Evolutionary conservation across 2,888 invertebrate species (phyloP).

Genomic region (Pristionchus arcanus): DNA sequence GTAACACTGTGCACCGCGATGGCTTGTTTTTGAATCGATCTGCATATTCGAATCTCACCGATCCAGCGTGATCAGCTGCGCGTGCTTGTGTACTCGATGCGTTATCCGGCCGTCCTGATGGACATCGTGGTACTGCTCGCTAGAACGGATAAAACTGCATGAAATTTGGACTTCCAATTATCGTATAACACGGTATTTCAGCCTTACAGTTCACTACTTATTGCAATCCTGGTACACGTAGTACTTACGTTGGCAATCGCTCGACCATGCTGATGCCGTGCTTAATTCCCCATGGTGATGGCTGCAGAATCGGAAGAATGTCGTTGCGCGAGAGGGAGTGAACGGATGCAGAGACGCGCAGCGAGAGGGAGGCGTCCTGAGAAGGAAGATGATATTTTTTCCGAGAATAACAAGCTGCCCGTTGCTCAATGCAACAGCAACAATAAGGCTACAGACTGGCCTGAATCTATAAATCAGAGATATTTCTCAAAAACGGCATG

Average conservation of each 20-base stretch:
- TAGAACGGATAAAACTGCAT: not conserved
- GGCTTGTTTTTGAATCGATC: no score
- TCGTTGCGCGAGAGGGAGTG: not conserved
- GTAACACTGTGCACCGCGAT: no score
- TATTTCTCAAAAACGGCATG: no score
- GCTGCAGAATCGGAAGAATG: not conserved
- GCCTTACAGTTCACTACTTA: no score
- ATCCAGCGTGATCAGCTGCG: not conserved
- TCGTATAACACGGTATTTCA: no score
- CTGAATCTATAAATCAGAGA: no score
- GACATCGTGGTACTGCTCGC: conserved; percentile 9
- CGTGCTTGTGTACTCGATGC: not conserved
- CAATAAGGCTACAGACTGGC: no score
- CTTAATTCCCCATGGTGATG: not conserved
- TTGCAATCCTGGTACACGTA: no score
- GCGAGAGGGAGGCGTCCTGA: not conserved
- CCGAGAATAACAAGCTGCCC: no score
- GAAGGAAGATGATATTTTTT: no score
- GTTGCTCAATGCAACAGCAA: no score
- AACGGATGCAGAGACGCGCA: not conserved
- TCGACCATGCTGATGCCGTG: not conserved
- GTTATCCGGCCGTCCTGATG: not conserved
- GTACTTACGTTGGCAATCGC: not conserved
- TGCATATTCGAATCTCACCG: not conserved
- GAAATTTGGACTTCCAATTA: no score